phyloP scores from a whole-genome alignment of 2,797 vertebrate genomes.

The Carduelis carduelis region DNA sequence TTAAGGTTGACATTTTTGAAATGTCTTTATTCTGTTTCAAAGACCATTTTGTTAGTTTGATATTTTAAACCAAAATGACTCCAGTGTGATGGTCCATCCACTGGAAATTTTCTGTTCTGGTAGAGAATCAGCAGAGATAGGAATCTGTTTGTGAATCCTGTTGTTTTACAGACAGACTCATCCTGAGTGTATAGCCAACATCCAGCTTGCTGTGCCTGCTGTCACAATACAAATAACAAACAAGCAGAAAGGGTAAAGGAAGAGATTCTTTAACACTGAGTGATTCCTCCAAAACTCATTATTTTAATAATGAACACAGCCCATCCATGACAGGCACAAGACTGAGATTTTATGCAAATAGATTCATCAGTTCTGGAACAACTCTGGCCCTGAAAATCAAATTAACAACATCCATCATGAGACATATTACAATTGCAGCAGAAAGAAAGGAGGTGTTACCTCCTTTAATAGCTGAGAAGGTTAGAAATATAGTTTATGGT shows the following conservation, averaged over 20 bases:
- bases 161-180: not conserved
- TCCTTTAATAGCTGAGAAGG: not conserved
- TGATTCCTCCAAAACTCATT: conserved; percentile 1
- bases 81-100: not conserved
- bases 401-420: conserved; percentile 8
- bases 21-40: not conserved
- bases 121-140: not conserved
- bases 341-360: conserved; percentile 22
- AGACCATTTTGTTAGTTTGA: not conserved
- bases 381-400: conserved; percentile 25
- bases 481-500: not conserved
- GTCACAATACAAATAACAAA: not conserved
- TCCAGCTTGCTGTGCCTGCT: not conserved
- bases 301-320: conserved; percentile 34
- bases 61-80: not conserved
- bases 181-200: not conserved
- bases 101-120: not conserved
- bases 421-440: not conserved
- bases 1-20: not conserved
- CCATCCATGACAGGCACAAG: conserved; percentile 10
- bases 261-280: not conserved
- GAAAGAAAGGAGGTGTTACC: not conserved
- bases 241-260: not conserved
- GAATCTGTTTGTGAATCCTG: not conserved
- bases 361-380: not conserved